Percentiles rank a stretch among this genome's conserved stretches.
Conservation (phyloP, 2,888 invertebrate genomes). For the Lochmaea capreae region DNA sequence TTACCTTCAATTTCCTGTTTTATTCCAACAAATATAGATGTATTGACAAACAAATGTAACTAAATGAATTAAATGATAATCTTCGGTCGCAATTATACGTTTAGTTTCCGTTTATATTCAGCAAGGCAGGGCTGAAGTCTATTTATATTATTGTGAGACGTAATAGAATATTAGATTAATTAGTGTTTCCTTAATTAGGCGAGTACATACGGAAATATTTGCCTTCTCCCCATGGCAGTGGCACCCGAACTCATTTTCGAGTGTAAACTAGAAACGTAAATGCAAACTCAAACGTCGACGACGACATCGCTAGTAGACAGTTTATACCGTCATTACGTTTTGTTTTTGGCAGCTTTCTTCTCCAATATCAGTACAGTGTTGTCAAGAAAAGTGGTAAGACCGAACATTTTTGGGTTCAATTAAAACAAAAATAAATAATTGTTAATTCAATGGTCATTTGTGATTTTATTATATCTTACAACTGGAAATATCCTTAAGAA, state of each 20-base stretch:
- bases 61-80: constrained; percentile 7
- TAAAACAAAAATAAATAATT: no score
- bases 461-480: no score
- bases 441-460: no score
- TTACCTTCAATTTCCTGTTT: not conserved
- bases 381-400: not conserved
- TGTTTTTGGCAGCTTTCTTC: not conserved
- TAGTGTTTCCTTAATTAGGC: constrained; percentile 58
- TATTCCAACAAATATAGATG: not conserved
- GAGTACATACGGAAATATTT: constrained; percentile 59
- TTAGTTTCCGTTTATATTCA: constrained; percentile 4
- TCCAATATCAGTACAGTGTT: not conserved
- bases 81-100: constrained; percentile 10
- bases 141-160: constrained; percentile 50
- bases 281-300: constrained; percentile 38
- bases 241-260: constrained; percentile 46
- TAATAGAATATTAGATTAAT: constrained; percentile 60
- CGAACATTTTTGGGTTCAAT: not conserved
- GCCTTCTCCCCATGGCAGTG: constrained; percentile 51
- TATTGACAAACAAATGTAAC: not conserved
- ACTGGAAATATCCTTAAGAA: no score
- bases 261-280: constrained; percentile 47
- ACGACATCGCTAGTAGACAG: constrained; percentile 20
- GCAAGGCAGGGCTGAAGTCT: constrained; percentile 8
- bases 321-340: not conserved